Evolutionary conservation across 1,140 invertebrate genomes (phyloP).

Genomic region (Temnothorax curvispinosus): DNA sequence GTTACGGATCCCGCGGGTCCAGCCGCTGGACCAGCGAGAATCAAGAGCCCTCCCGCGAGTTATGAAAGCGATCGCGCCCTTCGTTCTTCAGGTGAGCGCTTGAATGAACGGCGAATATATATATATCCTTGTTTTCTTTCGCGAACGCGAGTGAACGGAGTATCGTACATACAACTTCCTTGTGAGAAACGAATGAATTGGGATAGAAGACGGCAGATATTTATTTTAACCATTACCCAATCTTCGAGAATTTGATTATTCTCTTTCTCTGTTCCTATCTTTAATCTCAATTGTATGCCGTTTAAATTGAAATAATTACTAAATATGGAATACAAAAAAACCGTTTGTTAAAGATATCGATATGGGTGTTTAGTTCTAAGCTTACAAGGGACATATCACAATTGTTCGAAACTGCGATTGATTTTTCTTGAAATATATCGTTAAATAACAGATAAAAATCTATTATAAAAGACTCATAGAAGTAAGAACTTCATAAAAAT

Average conservation of each 20-base stretch:
- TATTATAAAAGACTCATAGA: neutral
- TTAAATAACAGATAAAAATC: too few relatives aligned
- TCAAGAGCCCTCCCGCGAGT: conserved; percentile 60
- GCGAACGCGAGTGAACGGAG: neutral
- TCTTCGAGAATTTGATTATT: neutral
- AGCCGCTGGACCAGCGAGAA: conserved; percentile 18
- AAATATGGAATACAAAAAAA: neutral
- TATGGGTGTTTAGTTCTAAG: neutral
- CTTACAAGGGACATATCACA: neutral
- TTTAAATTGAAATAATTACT: neutral
- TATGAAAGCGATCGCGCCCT: conserved; percentile 71
- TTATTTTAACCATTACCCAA: neutral
- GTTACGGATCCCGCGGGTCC: conserved; percentile 24
- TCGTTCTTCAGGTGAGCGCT: conserved; percentile 74
- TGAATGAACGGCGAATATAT: neutral
- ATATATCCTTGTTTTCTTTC: neutral
- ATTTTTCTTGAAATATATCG: neutral
- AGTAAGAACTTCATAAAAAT: neutral
- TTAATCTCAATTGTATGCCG: neutral
- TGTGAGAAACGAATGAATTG: neutral
- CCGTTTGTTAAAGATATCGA: neutral
- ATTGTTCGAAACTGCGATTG: neutral
- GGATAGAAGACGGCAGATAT: neutral
- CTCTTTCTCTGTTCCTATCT: neutral
- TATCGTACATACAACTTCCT: neutral